phyloP scores from a whole-genome alignment of 2,113 vertebrate genomes.

The Acinonyx jubatus region DNA sequence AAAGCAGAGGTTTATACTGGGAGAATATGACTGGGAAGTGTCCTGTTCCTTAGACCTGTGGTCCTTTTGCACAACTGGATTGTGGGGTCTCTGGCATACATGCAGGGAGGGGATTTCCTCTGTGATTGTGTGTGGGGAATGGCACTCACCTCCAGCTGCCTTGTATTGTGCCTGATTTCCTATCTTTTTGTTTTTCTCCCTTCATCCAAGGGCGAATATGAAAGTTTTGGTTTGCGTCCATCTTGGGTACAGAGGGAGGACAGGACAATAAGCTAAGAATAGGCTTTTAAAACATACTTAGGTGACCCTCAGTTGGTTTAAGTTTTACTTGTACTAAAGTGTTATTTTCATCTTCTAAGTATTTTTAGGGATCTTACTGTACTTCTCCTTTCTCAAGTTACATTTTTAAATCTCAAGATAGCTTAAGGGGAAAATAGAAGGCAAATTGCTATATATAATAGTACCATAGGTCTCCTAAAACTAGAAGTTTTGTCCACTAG shows the following conservation, averaged over 20 bases:
- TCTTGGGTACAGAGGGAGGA: background rate
- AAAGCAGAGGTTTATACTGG: background rate
- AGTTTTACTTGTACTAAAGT: background rate
- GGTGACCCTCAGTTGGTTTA: background rate
- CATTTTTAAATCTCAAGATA: background rate
- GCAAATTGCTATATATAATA: background rate
- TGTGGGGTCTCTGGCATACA: background rate
- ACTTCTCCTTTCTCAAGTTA: background rate
- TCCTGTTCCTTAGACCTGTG: background rate
- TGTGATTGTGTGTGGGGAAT: background rate
- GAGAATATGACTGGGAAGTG: background rate
- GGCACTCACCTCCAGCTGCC: background rate
- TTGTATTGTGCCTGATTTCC: background rate
- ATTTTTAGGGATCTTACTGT: background rate
- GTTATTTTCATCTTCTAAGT: background rate
- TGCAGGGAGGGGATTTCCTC: background rate
- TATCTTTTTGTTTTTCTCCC: background rate
- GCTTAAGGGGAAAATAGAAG: background rate
- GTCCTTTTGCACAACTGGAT: background rate
- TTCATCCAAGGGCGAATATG: background rate
- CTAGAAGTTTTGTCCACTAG: slow-evolving; percentile 45
- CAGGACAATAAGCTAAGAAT: background rate
- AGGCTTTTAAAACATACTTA: background rate
- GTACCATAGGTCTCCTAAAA: background rate
- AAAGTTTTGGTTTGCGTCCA: background rate